These are phyloP conservation scores for Ceyx margarethae DNA, from an alignment of 2,113 vertebrate genomes.

Conservation along the genomic window DNA sequence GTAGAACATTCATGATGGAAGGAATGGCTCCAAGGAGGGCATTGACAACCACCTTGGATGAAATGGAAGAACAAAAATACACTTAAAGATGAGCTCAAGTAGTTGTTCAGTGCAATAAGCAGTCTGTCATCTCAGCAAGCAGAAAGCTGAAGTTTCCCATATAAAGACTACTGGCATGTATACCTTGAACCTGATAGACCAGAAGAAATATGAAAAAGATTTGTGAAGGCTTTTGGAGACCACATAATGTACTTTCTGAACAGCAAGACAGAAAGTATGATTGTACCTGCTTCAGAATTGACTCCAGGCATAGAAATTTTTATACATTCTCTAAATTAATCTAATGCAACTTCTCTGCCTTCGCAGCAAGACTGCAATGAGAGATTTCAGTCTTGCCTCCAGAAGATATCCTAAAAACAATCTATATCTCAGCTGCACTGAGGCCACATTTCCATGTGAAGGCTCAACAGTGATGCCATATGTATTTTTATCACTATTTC, in stretches of 20 bases:
- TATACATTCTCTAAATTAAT: not conserved
- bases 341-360: not conserved
- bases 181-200: not conserved
- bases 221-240: not conserved
- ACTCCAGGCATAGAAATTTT: not conserved
- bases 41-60: slow-evolving; percentile 89
- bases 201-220: not conserved
- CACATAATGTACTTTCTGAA: not conserved
- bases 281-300: not conserved
- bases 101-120: not conserved
- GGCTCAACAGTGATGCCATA: not conserved
- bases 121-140: not conserved
- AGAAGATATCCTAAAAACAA: not conserved
- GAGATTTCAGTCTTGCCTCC: not conserved
- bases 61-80: not conserved
- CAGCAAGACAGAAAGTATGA: not conserved
- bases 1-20: slow-evolving; percentile 94
- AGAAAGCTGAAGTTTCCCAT: not conserved
- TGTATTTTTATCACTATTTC: not conserved
- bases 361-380: not conserved
- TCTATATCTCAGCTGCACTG: not conserved
- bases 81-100: not conserved
- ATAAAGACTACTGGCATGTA: not conserved
- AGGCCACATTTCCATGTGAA: not conserved
- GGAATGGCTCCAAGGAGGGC: slow-evolving; percentile 94